Conservation (phyloP, 2,797 vertebrate genomes). For the Sebastes kiyomatsui region DNA sequence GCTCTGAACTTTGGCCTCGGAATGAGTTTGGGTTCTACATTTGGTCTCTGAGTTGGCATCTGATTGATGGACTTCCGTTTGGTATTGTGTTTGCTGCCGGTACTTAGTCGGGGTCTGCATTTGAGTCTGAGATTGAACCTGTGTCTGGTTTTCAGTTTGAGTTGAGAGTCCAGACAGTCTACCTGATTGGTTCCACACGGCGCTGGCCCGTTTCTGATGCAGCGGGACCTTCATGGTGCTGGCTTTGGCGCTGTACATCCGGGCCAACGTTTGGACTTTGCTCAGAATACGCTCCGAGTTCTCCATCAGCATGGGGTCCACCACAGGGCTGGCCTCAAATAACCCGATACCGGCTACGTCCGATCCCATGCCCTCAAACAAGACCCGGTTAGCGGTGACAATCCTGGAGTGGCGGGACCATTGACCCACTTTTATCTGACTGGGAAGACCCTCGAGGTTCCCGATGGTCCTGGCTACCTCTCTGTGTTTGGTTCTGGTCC, state of each 20-base stretch:
- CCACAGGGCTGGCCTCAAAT: slow-evolving; percentile 72
- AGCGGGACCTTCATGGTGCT: slow-evolving; percentile 84
- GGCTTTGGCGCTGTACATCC: slow-evolving; percentile 89
- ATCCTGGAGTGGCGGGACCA: slow-evolving; percentile 72
- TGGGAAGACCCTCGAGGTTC: slow-evolving; percentile 49
- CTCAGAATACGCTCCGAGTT: slow-evolving; percentile 87
- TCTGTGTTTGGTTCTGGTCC: slow-evolving; percentile 26
- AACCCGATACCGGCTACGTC: slow-evolving; percentile 75
- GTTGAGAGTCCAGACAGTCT: slow-evolving; percentile 10
- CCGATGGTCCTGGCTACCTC: not conserved
- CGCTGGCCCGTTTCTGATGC: slow-evolving; percentile 73
- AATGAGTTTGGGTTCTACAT: not conserved
- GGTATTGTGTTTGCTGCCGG: not conserved
- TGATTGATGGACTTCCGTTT: not conserved
- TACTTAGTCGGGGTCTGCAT: not conserved
- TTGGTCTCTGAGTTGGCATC: not conserved
- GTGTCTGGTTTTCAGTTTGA: not conserved
- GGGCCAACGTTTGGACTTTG: slow-evolving; percentile 90
- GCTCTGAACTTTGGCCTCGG: not conserved
- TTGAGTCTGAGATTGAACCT: not conserved
- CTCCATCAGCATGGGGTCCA: slow-evolving; percentile 78
- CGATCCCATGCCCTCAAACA: slow-evolving; percentile 73
- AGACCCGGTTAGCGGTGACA: slow-evolving; percentile 61
- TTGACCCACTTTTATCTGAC: slow-evolving; percentile 67
- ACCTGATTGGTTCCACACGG: slow-evolving; percentile 7